Evolutionary conservation across 2,113 vertebrate genomes (phyloP).

Genomic region (Polypterus bichir): DNA sequence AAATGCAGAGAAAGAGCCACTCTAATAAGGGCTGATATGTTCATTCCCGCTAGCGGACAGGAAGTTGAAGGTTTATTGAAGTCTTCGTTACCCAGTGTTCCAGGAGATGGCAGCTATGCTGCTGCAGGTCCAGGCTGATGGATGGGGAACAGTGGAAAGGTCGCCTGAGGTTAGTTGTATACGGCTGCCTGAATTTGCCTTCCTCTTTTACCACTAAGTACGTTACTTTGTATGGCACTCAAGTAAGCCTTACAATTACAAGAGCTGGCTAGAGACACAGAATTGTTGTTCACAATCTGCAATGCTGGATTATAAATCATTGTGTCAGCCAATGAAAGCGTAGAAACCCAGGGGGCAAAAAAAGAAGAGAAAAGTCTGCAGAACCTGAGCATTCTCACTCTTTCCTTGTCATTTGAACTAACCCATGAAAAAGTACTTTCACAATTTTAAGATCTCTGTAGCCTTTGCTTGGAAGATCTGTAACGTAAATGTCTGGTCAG

Average conservation of each 20-base stretch:
- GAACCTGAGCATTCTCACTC: constrained; percentile 18
- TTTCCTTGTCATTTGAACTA: constrained; percentile 18
- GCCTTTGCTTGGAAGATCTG: constrained; percentile 28
- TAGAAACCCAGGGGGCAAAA: constrained; percentile 39
- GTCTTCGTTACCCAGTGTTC: not conserved
- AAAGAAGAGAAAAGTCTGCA: constrained; percentile 43
- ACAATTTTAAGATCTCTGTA: constrained; percentile 29
- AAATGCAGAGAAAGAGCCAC: not conserved
- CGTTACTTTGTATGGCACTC: not conserved
- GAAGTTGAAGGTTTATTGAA: not conserved
- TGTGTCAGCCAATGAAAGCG: constrained; percentile 56
- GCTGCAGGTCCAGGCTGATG: not conserved
- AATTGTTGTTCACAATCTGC: constrained; percentile 54
- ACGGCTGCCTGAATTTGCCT: constrained; percentile 4
- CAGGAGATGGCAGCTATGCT: not conserved
- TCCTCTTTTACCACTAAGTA: not conserved
- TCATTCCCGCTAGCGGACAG: not conserved
- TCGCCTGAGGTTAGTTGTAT: not conserved
- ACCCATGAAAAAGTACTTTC: constrained; percentile 31
- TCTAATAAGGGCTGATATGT: not conserved
- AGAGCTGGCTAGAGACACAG: constrained; percentile 25
- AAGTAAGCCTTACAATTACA: constrained; percentile 10
- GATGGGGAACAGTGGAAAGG: constrained; percentile 2
- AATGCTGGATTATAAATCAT: constrained; percentile 59
- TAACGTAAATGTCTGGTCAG: no score